phyloP scores from a whole-genome alignment of 2,113 vertebrate species.

The Bungarus multicinctus region DNA sequence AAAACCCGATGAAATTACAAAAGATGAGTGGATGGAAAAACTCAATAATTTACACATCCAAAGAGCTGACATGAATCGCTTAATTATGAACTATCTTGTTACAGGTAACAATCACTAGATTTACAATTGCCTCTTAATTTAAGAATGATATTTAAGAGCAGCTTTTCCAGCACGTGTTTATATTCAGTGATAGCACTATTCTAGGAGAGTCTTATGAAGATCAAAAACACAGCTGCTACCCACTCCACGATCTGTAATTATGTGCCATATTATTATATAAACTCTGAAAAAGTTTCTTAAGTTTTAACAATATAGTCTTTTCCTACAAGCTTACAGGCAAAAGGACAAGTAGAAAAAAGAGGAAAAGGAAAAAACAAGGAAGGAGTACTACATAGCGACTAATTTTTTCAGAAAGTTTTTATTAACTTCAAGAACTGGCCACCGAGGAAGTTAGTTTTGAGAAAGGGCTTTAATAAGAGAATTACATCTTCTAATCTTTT shows the following conservation, averaged over 20 bases:
- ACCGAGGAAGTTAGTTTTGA: neutral
- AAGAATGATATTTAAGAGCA: neutral
- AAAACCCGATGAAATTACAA: slow-evolving; percentile 96
- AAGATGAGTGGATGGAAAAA: slow-evolving; percentile 99
- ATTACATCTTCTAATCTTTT: neutral
- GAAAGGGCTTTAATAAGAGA: neutral
- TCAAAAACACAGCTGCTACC: neutral
- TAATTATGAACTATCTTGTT: slow-evolving; percentile 98
- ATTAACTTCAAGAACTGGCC: neutral
- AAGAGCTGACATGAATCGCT: slow-evolving; percentile 96
- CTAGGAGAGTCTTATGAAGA: neutral
- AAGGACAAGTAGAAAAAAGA: neutral
- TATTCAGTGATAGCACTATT: neutral
- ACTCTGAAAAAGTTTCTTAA: neutral
- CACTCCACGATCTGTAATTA: neutral
- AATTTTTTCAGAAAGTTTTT: neutral
- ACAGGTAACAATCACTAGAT: slow-evolving; percentile 74
- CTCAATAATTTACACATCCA: slow-evolving; percentile 97
- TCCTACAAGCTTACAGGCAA: neutral
- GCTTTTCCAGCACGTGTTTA: neutral
- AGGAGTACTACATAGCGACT: neutral
- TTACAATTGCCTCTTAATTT: neutral
- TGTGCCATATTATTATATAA: neutral
- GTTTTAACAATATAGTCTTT: neutral
- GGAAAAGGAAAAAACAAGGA: neutral